phyloP scores from a whole-genome alignment of 2,113 vertebrate species.

The Mungos mungo region DNA sequence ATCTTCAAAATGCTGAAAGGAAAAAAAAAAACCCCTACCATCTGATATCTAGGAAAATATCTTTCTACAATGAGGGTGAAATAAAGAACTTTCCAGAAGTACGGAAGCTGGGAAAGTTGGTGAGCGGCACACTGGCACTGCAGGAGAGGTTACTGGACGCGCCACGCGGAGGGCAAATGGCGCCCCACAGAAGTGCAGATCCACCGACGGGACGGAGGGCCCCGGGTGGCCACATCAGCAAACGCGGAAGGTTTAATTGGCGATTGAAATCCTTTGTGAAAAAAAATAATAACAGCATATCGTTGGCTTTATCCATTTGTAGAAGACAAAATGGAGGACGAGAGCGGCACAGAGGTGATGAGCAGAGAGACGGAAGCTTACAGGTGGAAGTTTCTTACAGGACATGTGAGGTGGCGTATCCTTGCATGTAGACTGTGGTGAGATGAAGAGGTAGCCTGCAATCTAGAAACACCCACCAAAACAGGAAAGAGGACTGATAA shows the following conservation, averaged over 20 bases:
- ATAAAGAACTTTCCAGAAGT: background rate
- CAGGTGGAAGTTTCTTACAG: background rate
- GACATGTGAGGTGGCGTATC: background rate
- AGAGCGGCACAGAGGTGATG: background rate
- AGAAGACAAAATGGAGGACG: background rate
- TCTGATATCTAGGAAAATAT: background rate
- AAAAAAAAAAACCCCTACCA: background rate
- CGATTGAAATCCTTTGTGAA: background rate
- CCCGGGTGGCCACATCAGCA: background rate
- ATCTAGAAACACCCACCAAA: background rate
- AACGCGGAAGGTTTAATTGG: background rate
- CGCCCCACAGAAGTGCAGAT: fast-evolving
- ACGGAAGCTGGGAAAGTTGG: background rate
- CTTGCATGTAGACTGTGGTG: background rate
- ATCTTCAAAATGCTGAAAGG: background rate
- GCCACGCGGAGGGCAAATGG: background rate
- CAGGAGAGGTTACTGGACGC: background rate
- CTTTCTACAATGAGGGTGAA: background rate
- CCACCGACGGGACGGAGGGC: fast-evolving
- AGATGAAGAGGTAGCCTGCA: background rate
- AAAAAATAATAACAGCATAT: no score
- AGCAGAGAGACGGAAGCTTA: background rate
- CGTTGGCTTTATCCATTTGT: background rate
- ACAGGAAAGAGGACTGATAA: background rate
- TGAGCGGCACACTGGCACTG: background rate